phyloP scores from a whole-genome alignment of 1,140 invertebrate species.

The Cotesia typhae region DNA sequence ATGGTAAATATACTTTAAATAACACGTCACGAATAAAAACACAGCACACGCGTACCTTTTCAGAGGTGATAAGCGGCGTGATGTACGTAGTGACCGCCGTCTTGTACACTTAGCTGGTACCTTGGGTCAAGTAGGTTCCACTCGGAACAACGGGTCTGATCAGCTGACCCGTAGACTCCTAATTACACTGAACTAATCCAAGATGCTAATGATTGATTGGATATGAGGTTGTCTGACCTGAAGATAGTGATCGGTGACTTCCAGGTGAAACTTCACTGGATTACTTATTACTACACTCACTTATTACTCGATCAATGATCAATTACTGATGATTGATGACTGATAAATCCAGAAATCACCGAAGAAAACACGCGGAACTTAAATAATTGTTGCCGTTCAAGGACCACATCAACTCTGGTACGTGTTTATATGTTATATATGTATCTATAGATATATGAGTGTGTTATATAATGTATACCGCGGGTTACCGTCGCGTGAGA shows the following conservation, averaged over 20 bases:
- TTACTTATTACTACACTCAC: too few relatives aligned
- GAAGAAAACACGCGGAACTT: too few relatives aligned
- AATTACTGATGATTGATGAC: too few relatives aligned
- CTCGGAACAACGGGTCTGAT: constrained; percentile 11
- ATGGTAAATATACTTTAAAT: neutral
- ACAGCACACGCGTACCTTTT: constrained; percentile 54
- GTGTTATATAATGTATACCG: neutral
- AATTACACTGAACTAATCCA: constrained; percentile 16
- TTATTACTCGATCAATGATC: too few relatives aligned
- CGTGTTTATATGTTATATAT: neutral
- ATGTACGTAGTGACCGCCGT: constrained; percentile 67
- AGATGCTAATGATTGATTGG: neutral
- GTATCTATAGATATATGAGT: neutral
- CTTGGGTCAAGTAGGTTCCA: constrained; percentile 6
- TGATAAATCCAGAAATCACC: too few relatives aligned
- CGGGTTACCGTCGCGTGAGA: neutral
- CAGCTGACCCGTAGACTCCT: neutral
- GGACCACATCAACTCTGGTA: neutral
- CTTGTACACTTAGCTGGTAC: constrained; percentile 55
- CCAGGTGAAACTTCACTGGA: too few relatives aligned
- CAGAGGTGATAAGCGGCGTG: constrained; percentile 65
- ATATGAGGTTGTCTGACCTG: neutral
- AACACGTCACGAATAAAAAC: neutral
- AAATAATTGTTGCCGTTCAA: neutral
- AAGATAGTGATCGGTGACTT: too few relatives aligned